Evolutionary conservation across 2,888 invertebrate species (phyloP).

Genomic region (Panzeria rudis): DNA sequence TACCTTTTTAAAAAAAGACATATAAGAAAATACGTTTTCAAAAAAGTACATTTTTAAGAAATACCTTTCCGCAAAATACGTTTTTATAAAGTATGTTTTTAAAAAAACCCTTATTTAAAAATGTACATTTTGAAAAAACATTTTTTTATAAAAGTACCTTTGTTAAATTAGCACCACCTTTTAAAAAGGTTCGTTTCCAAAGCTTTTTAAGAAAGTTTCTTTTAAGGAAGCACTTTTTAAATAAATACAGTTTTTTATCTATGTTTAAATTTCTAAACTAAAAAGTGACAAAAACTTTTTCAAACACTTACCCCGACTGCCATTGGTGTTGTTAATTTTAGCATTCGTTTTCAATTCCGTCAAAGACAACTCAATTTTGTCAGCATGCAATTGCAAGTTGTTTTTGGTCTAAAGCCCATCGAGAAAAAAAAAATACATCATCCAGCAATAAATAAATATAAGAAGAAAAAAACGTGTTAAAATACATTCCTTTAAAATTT

Average conservation of each 20-base stretch:
- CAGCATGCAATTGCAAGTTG: conserved; percentile 82
- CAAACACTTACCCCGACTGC: conserved; percentile 77
- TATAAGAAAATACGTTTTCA: background rate
- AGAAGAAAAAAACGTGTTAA: conserved; percentile 7
- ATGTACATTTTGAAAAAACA: too few relatives aligned
- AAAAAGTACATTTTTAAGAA: background rate
- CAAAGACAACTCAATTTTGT: conserved; percentile 81
- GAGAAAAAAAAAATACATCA: background rate
- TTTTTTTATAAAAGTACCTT: too few relatives aligned
- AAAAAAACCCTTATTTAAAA: too few relatives aligned
- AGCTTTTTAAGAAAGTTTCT: background rate
- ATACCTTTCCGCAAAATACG: background rate
- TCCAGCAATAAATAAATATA: conserved; percentile 19
- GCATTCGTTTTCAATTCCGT: conserved; percentile 77
- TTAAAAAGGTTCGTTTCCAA: background rate
- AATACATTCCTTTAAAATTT: background rate
- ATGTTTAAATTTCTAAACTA: background rate
- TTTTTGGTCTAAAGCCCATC: conserved; percentile 79
- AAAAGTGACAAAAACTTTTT: background rate
- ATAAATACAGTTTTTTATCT: background rate
- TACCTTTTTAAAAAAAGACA: too few relatives aligned
- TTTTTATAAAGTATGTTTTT: background rate
- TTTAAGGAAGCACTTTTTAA: background rate
- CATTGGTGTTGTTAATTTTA: conserved; percentile 71
- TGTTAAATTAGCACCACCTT: too few relatives aligned